Evolutionary conservation across 2,888 invertebrate species (phyloP).

Genomic region (Sialis fuliginosa): DNA sequence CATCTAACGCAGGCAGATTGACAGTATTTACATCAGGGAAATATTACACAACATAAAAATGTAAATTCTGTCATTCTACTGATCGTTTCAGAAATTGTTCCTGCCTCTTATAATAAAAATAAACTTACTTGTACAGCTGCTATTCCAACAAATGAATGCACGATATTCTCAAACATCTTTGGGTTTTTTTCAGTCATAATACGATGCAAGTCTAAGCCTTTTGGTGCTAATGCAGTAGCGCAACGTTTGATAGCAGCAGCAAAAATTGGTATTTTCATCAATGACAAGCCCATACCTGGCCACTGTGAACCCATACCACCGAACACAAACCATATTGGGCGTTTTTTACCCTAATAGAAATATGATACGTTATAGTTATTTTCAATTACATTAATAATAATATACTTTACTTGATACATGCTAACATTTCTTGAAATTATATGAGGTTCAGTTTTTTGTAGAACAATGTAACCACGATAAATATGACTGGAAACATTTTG

Average conservation of each 20-base stretch:
- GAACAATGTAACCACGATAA: constrained; percentile 41
- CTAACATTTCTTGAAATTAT: constrained; percentile 31
- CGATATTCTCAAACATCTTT: constrained; percentile 44
- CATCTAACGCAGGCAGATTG: too few relatives aligned
- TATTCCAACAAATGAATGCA: constrained; percentile 57
- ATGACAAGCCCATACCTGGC: constrained; percentile 45
- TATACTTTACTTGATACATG: not conserved
- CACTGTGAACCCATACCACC: constrained; percentile 65
- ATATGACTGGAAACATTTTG: constrained; percentile 32
- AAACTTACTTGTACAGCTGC: constrained; percentile 40
- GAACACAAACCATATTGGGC: constrained; percentile 51
- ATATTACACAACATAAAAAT: too few relatives aligned
- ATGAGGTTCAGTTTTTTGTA: constrained; percentile 15
- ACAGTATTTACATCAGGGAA: too few relatives aligned
- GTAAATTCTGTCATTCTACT: too few relatives aligned
- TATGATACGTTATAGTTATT: too few relatives aligned
- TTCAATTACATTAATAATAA: too few relatives aligned
- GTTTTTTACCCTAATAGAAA: constrained; percentile 39
- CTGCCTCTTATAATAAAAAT: too few relatives aligned
- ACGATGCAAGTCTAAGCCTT: constrained; percentile 43
- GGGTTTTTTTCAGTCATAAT: constrained; percentile 42
- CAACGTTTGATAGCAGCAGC: constrained; percentile 41
- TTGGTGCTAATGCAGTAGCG: constrained; percentile 39
- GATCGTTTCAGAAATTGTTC: too few relatives aligned
- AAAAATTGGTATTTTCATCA: constrained; percentile 49